phyloP scores from a whole-genome alignment of 2,113 vertebrate genomes.

The Etheostoma spectabile region DNA sequence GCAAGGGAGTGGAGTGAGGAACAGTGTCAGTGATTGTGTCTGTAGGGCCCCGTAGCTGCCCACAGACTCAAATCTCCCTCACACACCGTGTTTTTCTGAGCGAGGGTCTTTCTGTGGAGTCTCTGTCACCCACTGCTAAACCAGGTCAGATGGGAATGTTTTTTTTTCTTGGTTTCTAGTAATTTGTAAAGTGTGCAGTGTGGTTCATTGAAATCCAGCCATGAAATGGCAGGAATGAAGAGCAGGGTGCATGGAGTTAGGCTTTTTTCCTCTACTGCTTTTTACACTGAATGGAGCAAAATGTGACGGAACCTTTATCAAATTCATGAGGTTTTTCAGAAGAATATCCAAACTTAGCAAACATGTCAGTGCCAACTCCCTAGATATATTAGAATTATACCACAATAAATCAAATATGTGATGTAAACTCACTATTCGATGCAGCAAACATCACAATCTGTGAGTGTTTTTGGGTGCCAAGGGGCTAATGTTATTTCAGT shows the following conservation, averaged over 20 bases:
- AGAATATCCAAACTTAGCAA: neutral
- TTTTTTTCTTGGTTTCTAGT: slow-evolving; percentile 37
- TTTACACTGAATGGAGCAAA: neutral
- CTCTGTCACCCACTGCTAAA: slow-evolving; percentile 57
- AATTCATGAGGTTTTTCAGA: neutral
- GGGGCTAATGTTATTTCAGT: slow-evolving; percentile 68
- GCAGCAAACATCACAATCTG: slow-evolving; percentile 36
- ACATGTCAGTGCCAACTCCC: neutral
- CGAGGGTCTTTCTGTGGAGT: slow-evolving; percentile 56
- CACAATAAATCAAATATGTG: neutral
- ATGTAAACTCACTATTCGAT: slow-evolving; percentile 45
- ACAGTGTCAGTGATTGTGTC: slow-evolving; percentile 74
- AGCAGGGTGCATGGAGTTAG: neutral
- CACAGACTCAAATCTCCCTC: slow-evolving; percentile 49
- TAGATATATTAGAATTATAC: neutral
- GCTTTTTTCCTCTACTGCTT: neutral
- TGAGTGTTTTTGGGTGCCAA: slow-evolving; percentile 43
- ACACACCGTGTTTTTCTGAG: slow-evolving; percentile 49
- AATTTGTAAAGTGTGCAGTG: slow-evolving; percentile 26
- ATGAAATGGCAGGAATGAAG: slow-evolving; percentile 5
- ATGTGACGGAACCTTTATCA: neutral
- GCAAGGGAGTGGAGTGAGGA: slow-evolving; percentile 48
- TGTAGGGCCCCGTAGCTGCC: slow-evolving; percentile 38
- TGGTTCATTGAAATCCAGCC: slow-evolving; percentile 31
- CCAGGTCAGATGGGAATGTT: slow-evolving; percentile 25